Evolutionary conservation across 2,797 vertebrate species (phyloP).

Genomic region (Phoxinus dragarum): DNA sequence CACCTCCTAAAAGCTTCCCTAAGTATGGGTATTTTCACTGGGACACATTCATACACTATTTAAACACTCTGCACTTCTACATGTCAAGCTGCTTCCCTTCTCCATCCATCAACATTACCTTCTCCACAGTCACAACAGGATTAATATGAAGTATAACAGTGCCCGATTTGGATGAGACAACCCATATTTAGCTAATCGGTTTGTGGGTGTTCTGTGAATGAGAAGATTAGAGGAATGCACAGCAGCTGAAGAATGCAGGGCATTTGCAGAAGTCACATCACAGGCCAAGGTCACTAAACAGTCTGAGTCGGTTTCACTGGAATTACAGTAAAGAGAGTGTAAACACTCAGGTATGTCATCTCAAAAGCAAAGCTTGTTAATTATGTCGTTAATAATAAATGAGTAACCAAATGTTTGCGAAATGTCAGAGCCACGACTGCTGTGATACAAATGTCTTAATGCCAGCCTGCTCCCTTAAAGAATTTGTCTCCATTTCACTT

Average conservation of each 20-base stretch:
- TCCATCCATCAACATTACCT: neutral
- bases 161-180: neutral
- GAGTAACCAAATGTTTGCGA: constrained; percentile 17
- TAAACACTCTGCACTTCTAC: neutral
- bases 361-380: neutral
- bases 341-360: constrained; percentile 10
- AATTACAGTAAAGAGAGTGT: neutral
- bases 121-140: constrained; percentile 9
- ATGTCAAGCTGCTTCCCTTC: constrained; percentile 4
- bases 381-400: constrained; percentile 37
- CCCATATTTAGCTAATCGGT: constrained; percentile 16
- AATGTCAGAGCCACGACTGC: constrained; percentile 12
- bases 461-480: neutral
- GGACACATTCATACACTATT: constrained; percentile 9
- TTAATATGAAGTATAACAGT: constrained; percentile 21
- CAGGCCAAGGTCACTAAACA: constrained; percentile 3
- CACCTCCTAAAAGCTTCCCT: neutral
- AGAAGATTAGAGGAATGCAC: constrained; percentile 20
- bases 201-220: constrained; percentile 1
- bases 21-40: constrained; percentile 10
- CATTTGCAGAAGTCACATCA: constrained; percentile 16
- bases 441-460: constrained; percentile 9
- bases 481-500: neutral
- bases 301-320: neutral
- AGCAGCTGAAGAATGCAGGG: constrained; percentile 23